Conservation (phyloP, 1,140 invertebrate genomes). For the Harpegnathos saltator region DNA sequence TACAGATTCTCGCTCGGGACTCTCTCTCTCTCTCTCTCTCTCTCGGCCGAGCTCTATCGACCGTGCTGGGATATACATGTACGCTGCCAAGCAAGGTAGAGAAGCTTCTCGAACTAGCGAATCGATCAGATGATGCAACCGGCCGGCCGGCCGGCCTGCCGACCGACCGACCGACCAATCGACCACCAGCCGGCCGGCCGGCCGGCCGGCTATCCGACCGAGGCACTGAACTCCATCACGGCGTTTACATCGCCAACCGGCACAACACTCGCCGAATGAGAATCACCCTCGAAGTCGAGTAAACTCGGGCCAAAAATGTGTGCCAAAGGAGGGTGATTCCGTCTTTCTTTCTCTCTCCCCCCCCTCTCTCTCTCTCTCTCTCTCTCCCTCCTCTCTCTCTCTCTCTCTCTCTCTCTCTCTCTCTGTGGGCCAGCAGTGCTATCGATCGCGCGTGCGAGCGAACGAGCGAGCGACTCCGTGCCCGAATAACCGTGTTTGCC, state of each 20-base stretch:
- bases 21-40: too few species aligned
- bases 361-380: too few species aligned
- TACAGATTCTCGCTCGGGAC: not conserved
- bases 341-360: too few species aligned
- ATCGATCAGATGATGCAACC: slow-evolving; percentile 48
- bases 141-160: too few species aligned
- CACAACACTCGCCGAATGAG: not conserved
- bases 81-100: not conserved
- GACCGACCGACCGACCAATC: too few species aligned
- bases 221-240: slow-evolving; percentile 18
- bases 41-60: not conserved
- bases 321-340: not conserved
- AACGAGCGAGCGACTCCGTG: slow-evolving; percentile 36
- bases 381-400: too few species aligned
- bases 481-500: slow-evolving; percentile 56
- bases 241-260: not conserved
- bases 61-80: not conserved
- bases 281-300: not conserved
- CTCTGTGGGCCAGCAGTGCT: slow-evolving; percentile 7
- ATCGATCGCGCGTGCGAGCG: slow-evolving; percentile 33
- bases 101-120: slow-evolving; percentile 44
- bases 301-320: slow-evolving; percentile 23
- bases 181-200: not conserved
- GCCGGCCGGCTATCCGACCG: not conserved
- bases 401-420: too few species aligned